Percentiles rank a stretch among this genome's conserved stretches.
These are phyloP conservation scores for Corvus hawaiiensis DNA, from an alignment of 2,113 vertebrate genomes.

Conservation along the genomic window DNA sequence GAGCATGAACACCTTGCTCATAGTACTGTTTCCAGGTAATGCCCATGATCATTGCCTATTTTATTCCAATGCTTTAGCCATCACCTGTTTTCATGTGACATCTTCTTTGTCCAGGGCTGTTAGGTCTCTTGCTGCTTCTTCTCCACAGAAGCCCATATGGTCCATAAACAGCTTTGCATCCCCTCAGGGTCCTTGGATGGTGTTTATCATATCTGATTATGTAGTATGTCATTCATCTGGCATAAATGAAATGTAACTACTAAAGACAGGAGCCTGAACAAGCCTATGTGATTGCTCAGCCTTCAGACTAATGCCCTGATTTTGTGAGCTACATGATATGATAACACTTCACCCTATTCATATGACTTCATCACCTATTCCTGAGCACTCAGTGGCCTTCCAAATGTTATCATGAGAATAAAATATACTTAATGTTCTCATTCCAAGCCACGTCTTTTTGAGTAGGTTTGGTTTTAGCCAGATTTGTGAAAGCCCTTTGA, in stretches of 20 bases:
- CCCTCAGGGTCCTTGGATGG: neutral
- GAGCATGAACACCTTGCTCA: neutral
- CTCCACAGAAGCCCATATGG: neutral
- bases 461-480: neutral
- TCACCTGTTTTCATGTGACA: neutral
- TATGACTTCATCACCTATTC: neutral
- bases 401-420: neutral
- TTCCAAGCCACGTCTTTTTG: neutral
- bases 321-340: neutral
- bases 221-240: neutral
- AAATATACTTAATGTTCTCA: neutral
- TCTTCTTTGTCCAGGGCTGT: neutral
- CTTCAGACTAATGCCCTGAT: neutral
- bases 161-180: neutral
- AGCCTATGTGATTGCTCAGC: neutral
- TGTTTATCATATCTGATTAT: neutral
- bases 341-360: neutral
- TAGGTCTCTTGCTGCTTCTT: neutral
- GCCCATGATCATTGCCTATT: neutral
- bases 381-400: neutral
- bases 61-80: neutral
- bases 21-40: neutral
- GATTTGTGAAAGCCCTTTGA: neutral
- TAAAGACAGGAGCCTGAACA: neutral
- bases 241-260: neutral